These are phyloP conservation scores for Pantherophis alleghaniensis DNA, from an alignment of 2,797 vertebrate species.

Conservation along the genomic window DNA sequence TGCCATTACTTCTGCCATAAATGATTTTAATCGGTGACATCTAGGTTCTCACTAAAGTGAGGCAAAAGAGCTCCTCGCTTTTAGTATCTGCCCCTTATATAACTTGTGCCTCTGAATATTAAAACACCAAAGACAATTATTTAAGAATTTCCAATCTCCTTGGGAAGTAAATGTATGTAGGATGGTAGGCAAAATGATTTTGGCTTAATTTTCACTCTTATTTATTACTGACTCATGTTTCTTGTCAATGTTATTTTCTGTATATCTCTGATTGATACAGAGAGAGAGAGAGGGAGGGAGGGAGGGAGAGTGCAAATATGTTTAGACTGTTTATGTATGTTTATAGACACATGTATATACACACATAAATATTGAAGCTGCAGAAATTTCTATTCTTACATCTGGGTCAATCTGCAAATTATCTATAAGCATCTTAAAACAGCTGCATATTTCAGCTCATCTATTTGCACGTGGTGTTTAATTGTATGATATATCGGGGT, in stretches of 20 bases:
- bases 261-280: background rate
- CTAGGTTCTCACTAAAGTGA: background rate
- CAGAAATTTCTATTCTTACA: background rate
- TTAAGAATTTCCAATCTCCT: background rate
- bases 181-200: background rate
- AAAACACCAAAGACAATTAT: background rate
- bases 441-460: slow-evolving; percentile 10
- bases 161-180: background rate
- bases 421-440: background rate
- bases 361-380: background rate
- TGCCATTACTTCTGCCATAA: background rate
- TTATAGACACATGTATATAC: background rate
- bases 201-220: background rate
- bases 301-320: background rate
- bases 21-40: background rate
- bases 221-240: background rate
- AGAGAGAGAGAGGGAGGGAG: background rate
- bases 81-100: background rate
- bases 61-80: background rate
- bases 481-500: background rate
- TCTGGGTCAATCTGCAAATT: background rate
- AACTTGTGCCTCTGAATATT: background rate
- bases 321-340: background rate
- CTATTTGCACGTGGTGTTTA: slow-evolving; percentile 26
- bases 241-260: background rate